These are phyloP conservation scores for Drosophila miranda DNA, from an alignment of 1,140 invertebrate genomes.

Conservation along the genomic window DNA sequence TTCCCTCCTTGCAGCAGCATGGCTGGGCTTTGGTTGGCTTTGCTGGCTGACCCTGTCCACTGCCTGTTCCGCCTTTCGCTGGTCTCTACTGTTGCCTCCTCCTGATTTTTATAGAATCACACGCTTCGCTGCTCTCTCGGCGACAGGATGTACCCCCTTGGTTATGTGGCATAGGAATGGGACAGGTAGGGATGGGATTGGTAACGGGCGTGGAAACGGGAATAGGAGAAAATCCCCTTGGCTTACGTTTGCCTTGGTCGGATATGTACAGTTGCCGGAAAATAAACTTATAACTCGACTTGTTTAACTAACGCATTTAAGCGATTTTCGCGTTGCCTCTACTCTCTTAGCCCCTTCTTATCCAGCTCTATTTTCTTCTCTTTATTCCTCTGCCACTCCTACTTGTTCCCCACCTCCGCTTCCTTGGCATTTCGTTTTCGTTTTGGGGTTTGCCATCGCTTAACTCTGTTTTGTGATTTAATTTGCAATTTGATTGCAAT, in stretches of 20 bases:
- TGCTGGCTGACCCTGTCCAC: constrained; percentile 1
- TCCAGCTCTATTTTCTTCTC: constrained; percentile 7
- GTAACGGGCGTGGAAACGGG: too few relatives aligned
- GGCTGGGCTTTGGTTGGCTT: constrained; percentile 27
- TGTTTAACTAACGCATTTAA: constrained; percentile 81
- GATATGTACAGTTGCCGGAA: constrained; percentile 77
- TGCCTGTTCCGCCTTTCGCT: constrained; percentile 24
- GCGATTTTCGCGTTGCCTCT: constrained; percentile 45
- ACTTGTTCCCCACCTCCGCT: constrained; percentile 23
- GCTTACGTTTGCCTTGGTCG: constrained; percentile 52
- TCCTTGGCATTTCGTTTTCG: constrained; percentile 16
- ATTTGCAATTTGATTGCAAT: constrained; percentile 79
- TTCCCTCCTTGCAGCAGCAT: constrained; percentile 41
- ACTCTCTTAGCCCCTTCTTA: constrained; percentile 5
- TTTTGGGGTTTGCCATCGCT: constrained; percentile 18
- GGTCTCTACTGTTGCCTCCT: constrained; percentile 1
- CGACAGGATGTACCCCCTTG: constrained; percentile 37
- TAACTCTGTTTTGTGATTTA: constrained; percentile 65
- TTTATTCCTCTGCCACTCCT: neutral
- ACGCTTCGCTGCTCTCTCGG: constrained; percentile 60
- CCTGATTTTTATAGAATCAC: constrained; percentile 75
- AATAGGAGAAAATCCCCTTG: constrained; percentile 6
- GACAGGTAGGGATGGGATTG: too few relatives aligned
- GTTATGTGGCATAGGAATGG: neutral
- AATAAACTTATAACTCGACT: constrained; percentile 80